phyloP scores from a whole-genome alignment of 2,797 vertebrate species.

The Ciconia nigra region DNA sequence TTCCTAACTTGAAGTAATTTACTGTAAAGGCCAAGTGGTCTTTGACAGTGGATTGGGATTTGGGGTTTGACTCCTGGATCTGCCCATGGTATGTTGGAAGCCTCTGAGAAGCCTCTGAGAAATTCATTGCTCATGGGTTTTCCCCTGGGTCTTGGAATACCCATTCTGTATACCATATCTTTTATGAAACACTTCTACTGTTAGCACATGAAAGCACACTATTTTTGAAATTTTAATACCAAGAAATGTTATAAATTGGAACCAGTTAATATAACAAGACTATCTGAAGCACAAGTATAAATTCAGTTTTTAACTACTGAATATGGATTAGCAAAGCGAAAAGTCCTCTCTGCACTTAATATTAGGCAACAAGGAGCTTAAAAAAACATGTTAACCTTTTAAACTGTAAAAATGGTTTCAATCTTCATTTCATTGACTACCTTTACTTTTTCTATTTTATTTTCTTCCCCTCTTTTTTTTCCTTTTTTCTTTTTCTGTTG shows the following conservation, averaged over 20 bases:
- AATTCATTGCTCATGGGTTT: background rate
- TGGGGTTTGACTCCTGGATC: background rate
- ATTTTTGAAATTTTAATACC: background rate
- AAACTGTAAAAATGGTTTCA: background rate
- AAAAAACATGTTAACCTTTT: background rate
- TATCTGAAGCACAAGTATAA: background rate
- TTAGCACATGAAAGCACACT: background rate
- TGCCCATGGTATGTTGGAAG: background rate
- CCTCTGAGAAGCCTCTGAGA: background rate
- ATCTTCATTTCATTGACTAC: background rate
- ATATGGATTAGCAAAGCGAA: background rate
- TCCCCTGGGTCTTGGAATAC: background rate
- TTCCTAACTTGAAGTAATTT: background rate
- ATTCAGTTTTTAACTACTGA: background rate
- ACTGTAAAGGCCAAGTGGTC: background rate
- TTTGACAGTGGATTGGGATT: background rate
- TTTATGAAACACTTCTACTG: background rate
- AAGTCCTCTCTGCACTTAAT: background rate
- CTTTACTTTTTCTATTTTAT: background rate
- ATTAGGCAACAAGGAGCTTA: background rate
- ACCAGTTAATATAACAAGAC: background rate
- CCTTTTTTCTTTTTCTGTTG: background rate
- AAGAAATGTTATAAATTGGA: background rate
- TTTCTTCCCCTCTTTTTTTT: background rate
- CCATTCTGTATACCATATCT: background rate